Base-by-base conservation (phyloP, 2,888 invertebrate genomes). In the Cyaniris semiargus region DNA sequence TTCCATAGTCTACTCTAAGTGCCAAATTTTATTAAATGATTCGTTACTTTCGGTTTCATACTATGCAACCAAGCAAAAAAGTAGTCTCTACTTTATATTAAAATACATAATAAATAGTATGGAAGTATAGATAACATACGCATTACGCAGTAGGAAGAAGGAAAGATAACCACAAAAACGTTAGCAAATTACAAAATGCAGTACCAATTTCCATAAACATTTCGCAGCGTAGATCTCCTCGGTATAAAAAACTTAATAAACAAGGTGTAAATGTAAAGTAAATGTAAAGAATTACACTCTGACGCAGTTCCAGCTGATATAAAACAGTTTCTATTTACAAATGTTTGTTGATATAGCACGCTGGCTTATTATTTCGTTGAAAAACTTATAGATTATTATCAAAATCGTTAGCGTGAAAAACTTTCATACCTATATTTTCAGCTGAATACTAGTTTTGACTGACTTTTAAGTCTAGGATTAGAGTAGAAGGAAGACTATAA, bases 241-340 rank as follows among this genome's bases (percentile, higher is more conserved):
- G 38, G 38, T 72, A 44, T 18, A 72, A 72, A 71, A 72, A 72
- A 38, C 21, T 72, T 72, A 72, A 72, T 72, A 44, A 21, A 72
- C 23, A 72, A 13, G 6, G 13, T 72, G 72, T 72, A 72, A 23
- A 44, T 72, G 71, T 44, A 71, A 44, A 44, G 71, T 72, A 72
- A 23, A 44, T 72, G 72, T 44, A 72, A 44, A 44, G 38, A 44
- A 44, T 53, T 76, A 70, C 38, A 71, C 76, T 44, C 66, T 76
- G 76, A 76, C 76, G 76, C 71, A 76, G 76, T 71, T 31, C 53
- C 44, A 27, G 44, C 56, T 56, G 71, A 76, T 56, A 70, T 56
- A 70, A 76, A 70, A 48, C 76, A 76, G 56, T 56, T 48, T 58
- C 71, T 76, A 76, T 76, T 76, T 76, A 76, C 76, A 23, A 70